Evolutionary conservation across 1,140 invertebrate genomes (phyloP).

Genomic region (Hylaeus anthracinus): DNA sequence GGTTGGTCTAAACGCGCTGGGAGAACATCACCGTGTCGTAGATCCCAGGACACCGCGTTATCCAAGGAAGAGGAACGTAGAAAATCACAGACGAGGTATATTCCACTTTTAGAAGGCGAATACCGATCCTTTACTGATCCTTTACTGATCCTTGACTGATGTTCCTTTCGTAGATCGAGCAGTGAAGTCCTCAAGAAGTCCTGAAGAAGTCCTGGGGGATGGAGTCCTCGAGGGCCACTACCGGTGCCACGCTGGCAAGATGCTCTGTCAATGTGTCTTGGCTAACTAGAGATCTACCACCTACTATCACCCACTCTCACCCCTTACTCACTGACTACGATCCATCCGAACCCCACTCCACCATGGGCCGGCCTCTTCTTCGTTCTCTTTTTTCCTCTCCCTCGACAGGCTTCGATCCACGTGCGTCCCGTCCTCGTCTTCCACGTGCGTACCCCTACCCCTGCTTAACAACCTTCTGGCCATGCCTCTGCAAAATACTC

Average conservation of each 20-base stretch:
- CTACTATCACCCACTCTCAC: conserved; percentile 74
- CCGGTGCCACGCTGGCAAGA: conserved; percentile 70
- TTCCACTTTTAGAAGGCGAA: no score
- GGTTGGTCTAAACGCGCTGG: conserved; percentile 61
- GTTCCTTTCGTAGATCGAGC: background rate
- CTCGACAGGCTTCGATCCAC: conserved; percentile 7
- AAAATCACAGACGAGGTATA: background rate
- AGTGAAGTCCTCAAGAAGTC: no score
- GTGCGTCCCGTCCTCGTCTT: conserved; percentile 26
- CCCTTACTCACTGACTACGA: conserved; percentile 68
- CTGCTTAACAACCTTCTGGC: conserved; percentile 8
- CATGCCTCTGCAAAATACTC: background rate
- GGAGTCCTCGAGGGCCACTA: conserved; percentile 18
- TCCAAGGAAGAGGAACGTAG: background rate
- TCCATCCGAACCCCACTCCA: conserved; percentile 65
- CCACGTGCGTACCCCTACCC: conserved; percentile 42
- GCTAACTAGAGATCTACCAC: conserved; percentile 76
- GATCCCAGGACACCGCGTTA: background rate
- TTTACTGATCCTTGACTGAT: no score
- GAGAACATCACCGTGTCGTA: conserved; percentile 50
- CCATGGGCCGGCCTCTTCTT: conserved; percentile 57
- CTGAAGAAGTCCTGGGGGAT: background rate
- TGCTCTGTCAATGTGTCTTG: conserved; percentile 76
- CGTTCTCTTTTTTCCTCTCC: conserved; percentile 45
- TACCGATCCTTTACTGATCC: background rate